Percentiles rank a stretch among this genome's conserved stretches.
Conservation (phyloP, 2,113 vertebrate genomes). For the Tretioscincus oriximinensis region DNA sequence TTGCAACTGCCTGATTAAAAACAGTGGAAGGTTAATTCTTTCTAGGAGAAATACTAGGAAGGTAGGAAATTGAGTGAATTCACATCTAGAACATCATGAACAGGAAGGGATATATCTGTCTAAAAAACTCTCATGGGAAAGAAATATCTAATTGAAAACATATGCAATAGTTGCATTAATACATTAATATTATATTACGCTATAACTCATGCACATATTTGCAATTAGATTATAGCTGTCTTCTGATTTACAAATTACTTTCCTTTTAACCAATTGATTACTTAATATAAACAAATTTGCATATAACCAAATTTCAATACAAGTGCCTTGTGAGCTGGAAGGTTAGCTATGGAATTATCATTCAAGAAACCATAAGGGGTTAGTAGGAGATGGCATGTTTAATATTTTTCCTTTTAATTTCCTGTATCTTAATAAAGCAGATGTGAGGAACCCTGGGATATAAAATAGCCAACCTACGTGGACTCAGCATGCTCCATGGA, state of each 20-base stretch:
- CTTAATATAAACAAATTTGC: slow-evolving; percentile 9
- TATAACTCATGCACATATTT: not conserved
- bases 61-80: not conserved
- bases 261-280: slow-evolving; percentile 11
- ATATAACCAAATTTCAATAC: not conserved
- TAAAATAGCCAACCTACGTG: not conserved
- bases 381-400: not conserved
- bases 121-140: not conserved
- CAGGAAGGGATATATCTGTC: not conserved
- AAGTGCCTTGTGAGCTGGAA: not conserved
- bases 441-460: not conserved
- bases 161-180: slow-evolving; percentile 10
- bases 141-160: not conserved
- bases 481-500: not conserved
- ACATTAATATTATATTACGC: slow-evolving; percentile 2
- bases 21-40: not conserved
- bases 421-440: not conserved
- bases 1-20: slow-evolving; percentile 13
- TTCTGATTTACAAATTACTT: not conserved
- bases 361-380: not conserved
- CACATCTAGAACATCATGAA: not conserved
- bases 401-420: not conserved
- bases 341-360: not conserved
- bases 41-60: not conserved
- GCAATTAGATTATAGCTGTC: slow-evolving; percentile 4